Evolutionary conservation across 2,113 vertebrate genomes (phyloP).

Genomic region (Asarcornis scutulata): DNA sequence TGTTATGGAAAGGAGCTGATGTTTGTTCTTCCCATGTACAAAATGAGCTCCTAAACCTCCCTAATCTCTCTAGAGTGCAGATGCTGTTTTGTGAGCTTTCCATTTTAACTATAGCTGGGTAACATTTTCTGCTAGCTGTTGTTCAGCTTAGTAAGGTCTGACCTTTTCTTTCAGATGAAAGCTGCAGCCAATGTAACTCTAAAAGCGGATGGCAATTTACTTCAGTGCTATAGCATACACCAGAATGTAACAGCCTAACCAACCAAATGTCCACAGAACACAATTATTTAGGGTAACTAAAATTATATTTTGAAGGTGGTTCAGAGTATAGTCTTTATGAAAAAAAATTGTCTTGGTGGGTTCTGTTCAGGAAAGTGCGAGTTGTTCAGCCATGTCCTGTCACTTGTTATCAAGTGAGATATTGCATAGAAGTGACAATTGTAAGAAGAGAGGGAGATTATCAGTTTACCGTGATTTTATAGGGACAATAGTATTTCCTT

Average conservation of each 20-base stretch:
- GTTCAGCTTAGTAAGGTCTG: constrained; percentile 10
- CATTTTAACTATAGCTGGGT: not conserved
- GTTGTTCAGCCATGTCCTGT: not conserved
- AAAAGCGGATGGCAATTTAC: constrained; percentile 20
- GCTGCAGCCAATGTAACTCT: constrained; percentile 20
- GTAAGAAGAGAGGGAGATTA: constrained; percentile 34
- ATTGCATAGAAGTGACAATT: constrained; percentile 8
- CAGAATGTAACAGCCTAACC: not conserved
- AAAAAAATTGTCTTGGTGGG: not conserved
- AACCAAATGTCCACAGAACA: not conserved
- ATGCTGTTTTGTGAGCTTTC: not conserved
- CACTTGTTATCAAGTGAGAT: not conserved
- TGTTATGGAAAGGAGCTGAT: not conserved
- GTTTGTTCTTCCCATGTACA: not conserved
- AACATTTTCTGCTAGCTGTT: constrained; percentile 7
- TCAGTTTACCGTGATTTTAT: constrained; percentile 32
- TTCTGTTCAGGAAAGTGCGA: not conserved
- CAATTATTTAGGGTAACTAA: not conserved
- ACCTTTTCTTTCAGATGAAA: constrained; percentile 43
- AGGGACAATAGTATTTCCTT: constrained; percentile 19
- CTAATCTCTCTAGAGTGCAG: not conserved
- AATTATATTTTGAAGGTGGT: not conserved
- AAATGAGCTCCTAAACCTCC: not conserved
- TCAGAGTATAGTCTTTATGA: not conserved
- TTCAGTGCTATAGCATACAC: not conserved